A percentile compares a stretch with the other conserved stretches of the same genome.
These are phyloP conservation scores for Rhamnusium bicolor DNA, from an alignment of 2,888 invertebrate species.

Conservation along the genomic window DNA sequence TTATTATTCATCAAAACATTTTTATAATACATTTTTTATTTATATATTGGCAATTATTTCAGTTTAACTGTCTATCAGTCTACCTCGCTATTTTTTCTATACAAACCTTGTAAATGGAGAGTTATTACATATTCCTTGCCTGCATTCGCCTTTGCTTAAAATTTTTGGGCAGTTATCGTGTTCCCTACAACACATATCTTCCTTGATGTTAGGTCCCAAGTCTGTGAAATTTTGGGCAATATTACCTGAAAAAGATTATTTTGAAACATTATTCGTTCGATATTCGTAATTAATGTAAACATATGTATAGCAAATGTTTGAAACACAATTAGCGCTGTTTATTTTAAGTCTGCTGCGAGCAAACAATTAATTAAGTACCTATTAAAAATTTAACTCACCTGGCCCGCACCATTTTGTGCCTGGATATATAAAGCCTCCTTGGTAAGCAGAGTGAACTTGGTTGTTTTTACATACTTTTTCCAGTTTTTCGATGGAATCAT, in stretches of 20 bases:
- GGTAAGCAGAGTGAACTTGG: slow-evolving; percentile 59
- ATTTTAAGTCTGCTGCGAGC: neutral
- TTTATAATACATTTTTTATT: too few relatives aligned
- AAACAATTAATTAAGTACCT: too few relatives aligned
- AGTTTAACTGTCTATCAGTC: too few relatives aligned
- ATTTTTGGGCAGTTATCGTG: slow-evolving; percentile 81
- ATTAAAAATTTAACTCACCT: slow-evolving; percentile 70
- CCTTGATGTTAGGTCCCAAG: slow-evolving; percentile 76
- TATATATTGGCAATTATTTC: too few relatives aligned
- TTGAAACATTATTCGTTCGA: too few relatives aligned
- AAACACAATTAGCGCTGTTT: neutral
- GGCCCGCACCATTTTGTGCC: slow-evolving; percentile 88
- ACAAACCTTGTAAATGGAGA: slow-evolving; percentile 77
- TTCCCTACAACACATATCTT: slow-evolving; percentile 83
- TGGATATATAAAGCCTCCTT: slow-evolving; percentile 75
- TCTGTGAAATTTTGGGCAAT: slow-evolving; percentile 77
- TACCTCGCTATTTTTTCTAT: too few relatives aligned
- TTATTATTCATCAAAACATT: too few relatives aligned
- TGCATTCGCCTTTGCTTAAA: slow-evolving; percentile 76
- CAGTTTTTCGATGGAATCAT: slow-evolving; percentile 75
- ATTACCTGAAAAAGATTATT: slow-evolving; percentile 70
- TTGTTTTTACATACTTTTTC: slow-evolving; percentile 73
- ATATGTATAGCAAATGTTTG: too few relatives aligned
- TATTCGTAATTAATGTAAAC: too few relatives aligned
- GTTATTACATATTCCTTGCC: slow-evolving; percentile 79